Percentiles rank a stretch among this genome's conserved stretches.
Evolutionary conservation across 2,797 vertebrate genomes (phyloP).

Genomic region (Erpetoichthys calabaricus): DNA sequence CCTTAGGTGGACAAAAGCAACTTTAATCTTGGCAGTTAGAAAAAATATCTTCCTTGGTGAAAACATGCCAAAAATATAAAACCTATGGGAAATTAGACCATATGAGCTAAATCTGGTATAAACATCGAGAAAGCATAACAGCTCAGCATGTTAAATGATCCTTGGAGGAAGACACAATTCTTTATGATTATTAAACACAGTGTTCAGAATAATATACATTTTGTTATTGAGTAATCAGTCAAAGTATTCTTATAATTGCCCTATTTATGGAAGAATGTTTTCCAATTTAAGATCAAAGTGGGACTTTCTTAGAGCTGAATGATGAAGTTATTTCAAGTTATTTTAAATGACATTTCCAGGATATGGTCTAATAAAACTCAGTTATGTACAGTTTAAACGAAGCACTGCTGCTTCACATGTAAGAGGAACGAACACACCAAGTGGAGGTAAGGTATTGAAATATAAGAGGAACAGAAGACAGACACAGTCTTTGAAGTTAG

Average conservation of each 20-base stretch:
- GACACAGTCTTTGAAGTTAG: slow-evolving; percentile 30
- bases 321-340: slow-evolving; percentile 25
- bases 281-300: slow-evolving; percentile 30
- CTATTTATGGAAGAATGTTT: slow-evolving; percentile 35
- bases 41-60: too few relatives aligned
- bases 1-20: too few relatives aligned
- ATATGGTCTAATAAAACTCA: slow-evolving; percentile 28
- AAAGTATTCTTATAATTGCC: slow-evolving; percentile 29
- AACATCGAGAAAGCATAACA: not conserved
- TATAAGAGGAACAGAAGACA: slow-evolving; percentile 10
- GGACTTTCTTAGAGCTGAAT: slow-evolving; percentile 17
- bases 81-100: too few relatives aligned
- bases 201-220: slow-evolving; percentile 21
- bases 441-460: slow-evolving; percentile 17
- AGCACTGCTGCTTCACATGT: slow-evolving; percentile 20
- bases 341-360: slow-evolving; percentile 27
- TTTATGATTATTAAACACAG: slow-evolving; percentile 14
- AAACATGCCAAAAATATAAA: too few relatives aligned
- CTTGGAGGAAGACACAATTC: slow-evolving; percentile 14
- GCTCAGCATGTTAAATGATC: slow-evolving; percentile 8
- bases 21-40: too few relatives aligned
- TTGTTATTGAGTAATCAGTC: slow-evolving; percentile 29
- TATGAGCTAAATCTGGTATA: too few relatives aligned
- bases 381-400: slow-evolving; percentile 20
- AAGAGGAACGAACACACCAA: slow-evolving; percentile 16